These are phyloP conservation scores for Hypsopygia costalis DNA, from an alignment of 2,888 invertebrate species.

Conservation along the genomic window DNA sequence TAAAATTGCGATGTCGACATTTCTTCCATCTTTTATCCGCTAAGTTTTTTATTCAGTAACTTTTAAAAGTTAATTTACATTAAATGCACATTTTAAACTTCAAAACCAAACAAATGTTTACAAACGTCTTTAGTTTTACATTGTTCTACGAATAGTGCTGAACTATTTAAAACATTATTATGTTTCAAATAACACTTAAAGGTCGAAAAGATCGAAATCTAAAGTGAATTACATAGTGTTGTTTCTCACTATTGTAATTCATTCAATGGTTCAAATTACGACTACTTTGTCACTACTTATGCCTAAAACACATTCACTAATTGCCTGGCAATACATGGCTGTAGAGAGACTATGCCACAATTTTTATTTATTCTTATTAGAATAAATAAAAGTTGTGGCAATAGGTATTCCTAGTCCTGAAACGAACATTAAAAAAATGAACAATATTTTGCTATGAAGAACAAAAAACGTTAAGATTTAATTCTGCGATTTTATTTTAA, in stretches of 20 bases:
- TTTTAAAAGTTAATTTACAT: conserved; percentile 4
- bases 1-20: neutral
- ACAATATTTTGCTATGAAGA: too few species aligned
- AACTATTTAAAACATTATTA: too few species aligned
- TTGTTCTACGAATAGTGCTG: conserved; percentile 56
- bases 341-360: too few species aligned
- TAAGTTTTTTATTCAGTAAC: too few species aligned
- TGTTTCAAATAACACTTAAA: conserved; percentile 41
- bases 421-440: too few species aligned
- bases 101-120: conserved; percentile 26
- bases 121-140: conserved; percentile 42
- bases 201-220: conserved; percentile 53
- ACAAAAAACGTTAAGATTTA: too few species aligned
- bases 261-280: conserved; percentile 40
- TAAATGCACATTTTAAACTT: conserved; percentile 13
- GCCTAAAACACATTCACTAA: too few species aligned
- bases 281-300: too few species aligned
- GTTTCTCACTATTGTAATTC: conserved; percentile 65
- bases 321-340: too few species aligned
- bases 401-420: too few species aligned
- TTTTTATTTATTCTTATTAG: too few species aligned
- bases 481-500: conserved; percentile 14
- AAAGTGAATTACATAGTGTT: conserved; percentile 44
- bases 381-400: too few species aligned
- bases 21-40: neutral